phyloP scores from a whole-genome alignment of 2,888 invertebrate genomes.

The Lycaena phlaeas region DNA sequence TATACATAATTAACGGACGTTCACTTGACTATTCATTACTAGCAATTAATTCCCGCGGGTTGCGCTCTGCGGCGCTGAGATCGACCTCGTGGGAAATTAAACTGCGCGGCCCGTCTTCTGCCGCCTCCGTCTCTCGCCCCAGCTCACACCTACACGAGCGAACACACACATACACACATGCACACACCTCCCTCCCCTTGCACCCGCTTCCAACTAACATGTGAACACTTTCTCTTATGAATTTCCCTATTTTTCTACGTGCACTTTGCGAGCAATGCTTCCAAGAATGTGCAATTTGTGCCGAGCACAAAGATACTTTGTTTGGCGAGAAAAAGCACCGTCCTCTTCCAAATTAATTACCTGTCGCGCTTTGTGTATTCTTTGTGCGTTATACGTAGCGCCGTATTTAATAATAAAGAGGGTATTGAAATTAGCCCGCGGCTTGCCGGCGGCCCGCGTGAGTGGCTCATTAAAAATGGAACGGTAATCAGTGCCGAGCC shows the following conservation, averaged over 20 bases:
- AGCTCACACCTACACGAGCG: conserved; percentile 21
- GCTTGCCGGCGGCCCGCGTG: conserved; percentile 44
- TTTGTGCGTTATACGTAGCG: conserved; percentile 21
- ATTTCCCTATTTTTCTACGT: conserved; percentile 54
- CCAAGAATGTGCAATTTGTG: conserved; percentile 25
- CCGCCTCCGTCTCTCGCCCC: conserved; percentile 42
- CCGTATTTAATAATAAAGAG: conserved; percentile 42
- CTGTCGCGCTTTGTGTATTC: conserved; percentile 20
- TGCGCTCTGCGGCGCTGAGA: conserved; percentile 67
- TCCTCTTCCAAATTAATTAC: conserved; percentile 22
- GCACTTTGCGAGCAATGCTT: conserved; percentile 28
- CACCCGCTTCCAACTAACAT: conserved; percentile 46
- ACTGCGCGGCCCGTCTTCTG: conserved; percentile 67
- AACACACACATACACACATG: too few relatives aligned
- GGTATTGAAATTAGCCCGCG: conserved; percentile 62
- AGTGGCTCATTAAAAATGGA: conserved; percentile 68
- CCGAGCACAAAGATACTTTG: conserved; percentile 18
- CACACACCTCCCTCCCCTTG: conserved; percentile 30
- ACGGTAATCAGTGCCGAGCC: conserved; percentile 62
- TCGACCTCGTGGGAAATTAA: conserved; percentile 74
- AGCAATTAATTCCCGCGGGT: conserved; percentile 73
- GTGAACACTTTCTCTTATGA: conserved; percentile 61
- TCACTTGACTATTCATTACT: conserved; percentile 73
- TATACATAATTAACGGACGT: conserved; percentile 64
- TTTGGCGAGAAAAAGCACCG: conserved; percentile 17